phyloP scores from a whole-genome alignment of 2,797 vertebrate species.

The Ctenochaetus hawaiiensis region DNA sequence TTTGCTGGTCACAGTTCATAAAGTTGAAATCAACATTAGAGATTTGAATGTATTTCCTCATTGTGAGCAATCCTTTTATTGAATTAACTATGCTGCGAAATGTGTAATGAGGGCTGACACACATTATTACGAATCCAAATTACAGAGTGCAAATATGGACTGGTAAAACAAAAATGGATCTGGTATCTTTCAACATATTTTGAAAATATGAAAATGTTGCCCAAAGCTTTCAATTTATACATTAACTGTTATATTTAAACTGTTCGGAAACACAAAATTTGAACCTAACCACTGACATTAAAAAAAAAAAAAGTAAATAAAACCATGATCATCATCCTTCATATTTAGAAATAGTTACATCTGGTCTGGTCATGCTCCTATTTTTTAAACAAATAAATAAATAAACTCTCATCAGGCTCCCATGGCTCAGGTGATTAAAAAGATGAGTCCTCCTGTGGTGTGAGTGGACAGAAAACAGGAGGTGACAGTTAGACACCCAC shows the following conservation, averaged over 20 bases:
- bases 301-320: no score
- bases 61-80: no score
- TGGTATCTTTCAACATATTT: not conserved
- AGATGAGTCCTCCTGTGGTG: slow-evolving; percentile 44
- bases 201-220: not conserved
- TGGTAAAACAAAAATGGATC: not conserved
- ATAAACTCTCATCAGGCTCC: slow-evolving; percentile 39
- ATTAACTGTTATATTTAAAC: not conserved
- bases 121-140: no score
- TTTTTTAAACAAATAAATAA: slow-evolving; percentile 49
- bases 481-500: slow-evolving; percentile 38
- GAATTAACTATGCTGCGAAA: no score
- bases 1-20: no score
- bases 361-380: not conserved
- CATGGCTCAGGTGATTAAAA: slow-evolving; percentile 63
- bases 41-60: no score
- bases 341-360: not conserved
- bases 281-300: not conserved
- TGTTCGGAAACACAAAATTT: not conserved
- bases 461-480: slow-evolving; percentile 38
- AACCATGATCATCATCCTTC: not conserved
- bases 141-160: not conserved
- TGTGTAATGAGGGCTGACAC: no score
- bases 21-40: no score
- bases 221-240: not conserved